A percentile compares a stretch with the other conserved stretches of the same genome.
Conservation (phyloP, 2,113 vertebrate species). For the Macaca nemestrina region DNA sequence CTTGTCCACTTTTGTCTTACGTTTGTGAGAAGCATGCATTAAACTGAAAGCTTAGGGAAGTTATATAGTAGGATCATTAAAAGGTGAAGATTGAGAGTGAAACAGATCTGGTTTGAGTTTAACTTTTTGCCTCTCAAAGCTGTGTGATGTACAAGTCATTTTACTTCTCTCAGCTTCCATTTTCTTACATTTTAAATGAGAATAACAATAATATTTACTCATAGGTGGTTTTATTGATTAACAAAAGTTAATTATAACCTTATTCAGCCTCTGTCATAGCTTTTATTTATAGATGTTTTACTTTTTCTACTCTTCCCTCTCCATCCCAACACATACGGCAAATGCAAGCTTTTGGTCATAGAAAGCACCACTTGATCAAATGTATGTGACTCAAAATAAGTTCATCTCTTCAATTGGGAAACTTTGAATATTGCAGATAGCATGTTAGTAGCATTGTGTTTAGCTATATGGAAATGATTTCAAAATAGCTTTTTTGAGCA, state of each 20-base stretch:
- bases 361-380: neutral
- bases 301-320: neutral
- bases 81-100: neutral
- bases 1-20: neutral
- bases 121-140: neutral
- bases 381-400: neutral
- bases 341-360: neutral
- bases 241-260: neutral
- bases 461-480: neutral
- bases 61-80: neutral
- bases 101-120: neutral
- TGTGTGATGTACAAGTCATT: neutral
- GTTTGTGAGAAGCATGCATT: neutral
- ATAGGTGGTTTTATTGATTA: neutral
- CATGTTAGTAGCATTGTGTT: neutral
- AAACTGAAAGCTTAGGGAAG: neutral
- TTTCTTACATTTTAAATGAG: neutral
- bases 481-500: conserved; percentile 32
- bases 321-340: neutral
- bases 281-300: neutral
- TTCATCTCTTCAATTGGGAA: neutral
- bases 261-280: neutral
- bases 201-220: neutral
- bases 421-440: neutral
- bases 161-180: neutral